Conservation (phyloP, 1,140 invertebrate genomes). For the Nephotettix cincticeps region DNA sequence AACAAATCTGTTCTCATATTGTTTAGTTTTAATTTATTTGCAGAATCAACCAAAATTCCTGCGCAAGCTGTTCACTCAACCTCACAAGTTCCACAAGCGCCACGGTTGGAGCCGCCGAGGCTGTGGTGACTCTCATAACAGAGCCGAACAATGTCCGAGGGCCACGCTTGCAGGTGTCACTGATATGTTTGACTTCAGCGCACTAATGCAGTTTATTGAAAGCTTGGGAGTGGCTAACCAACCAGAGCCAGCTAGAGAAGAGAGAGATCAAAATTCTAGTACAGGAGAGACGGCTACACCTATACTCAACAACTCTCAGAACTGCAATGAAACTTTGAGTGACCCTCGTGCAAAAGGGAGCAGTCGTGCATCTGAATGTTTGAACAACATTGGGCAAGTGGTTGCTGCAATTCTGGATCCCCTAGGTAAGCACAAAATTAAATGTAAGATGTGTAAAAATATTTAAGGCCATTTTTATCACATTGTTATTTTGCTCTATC, state of each 20-base stretch:
- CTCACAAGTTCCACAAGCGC: conserved; percentile 1
- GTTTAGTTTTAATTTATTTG: not conserved
- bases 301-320: not conserved
- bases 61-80: not conserved
- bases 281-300: not conserved
- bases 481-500: too few species aligned
- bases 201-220: not conserved
- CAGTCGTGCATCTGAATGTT: not conserved
- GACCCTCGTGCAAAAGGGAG: not conserved
- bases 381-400: not conserved
- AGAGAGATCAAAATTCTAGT: not conserved
- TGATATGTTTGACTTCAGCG: conserved; percentile 10
- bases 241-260: not conserved
- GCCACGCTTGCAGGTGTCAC: not conserved
- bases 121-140: not conserved
- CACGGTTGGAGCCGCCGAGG: not conserved
- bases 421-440: conserved; percentile 10
- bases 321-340: not conserved
- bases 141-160: not conserved
- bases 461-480: too few species aligned
- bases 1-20: too few species aligned
- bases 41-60: not conserved
- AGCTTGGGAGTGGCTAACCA: not conserved
- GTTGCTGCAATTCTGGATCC: conserved; percentile 14
- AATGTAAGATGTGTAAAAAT: too few species aligned